A percentile compares a stretch with the other conserved stretches of the same genome.
These are phyloP conservation scores for Pogonognathellus flavescens DNA, from an alignment of 1,140 invertebrate genomes.

Conservation along the genomic window DNA sequence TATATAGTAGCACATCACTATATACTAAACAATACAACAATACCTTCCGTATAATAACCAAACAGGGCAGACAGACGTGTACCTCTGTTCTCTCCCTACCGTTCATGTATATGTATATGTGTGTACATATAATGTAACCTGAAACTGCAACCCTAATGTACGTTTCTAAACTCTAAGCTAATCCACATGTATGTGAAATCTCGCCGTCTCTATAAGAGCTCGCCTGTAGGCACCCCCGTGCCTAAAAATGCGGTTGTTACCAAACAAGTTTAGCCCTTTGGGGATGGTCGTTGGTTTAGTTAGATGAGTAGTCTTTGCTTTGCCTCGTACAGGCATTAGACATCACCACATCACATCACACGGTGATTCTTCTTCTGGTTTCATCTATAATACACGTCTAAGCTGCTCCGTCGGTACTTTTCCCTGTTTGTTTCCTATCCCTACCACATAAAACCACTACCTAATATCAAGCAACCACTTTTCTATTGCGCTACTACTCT, in stretches of 20 bases:
- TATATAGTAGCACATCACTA: neutral
- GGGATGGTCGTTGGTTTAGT: conserved; percentile 25
- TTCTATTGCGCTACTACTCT: too few relatives aligned
- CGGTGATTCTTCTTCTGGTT: too few relatives aligned
- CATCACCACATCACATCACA: too few relatives aligned
- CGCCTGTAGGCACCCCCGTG: conserved; percentile 41
- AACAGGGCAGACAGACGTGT: neutral
- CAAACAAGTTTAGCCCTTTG: conserved; percentile 48
- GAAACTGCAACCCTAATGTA: conserved; percentile 36
- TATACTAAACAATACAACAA: neutral
- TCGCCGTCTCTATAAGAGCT: conserved; percentile 8
- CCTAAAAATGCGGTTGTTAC: conserved; percentile 48
- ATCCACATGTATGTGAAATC: conserved; percentile 31
- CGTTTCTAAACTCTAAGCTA: neutral
- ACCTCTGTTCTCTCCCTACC: neutral
- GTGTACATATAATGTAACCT: neutral
- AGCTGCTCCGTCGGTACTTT: too few relatives aligned
- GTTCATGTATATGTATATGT: neutral
- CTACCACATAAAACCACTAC: neutral
- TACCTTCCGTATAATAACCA: neutral
- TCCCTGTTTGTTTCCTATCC: neutral
- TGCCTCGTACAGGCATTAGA: too few relatives aligned
- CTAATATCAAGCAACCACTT: neutral
- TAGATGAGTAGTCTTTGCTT: neutral
- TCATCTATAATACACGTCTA: too few relatives aligned